These are phyloP conservation scores for Thalassarche chlororhynchos DNA, from an alignment of 2,113 vertebrate genomes.

Conservation along the genomic window DNA sequence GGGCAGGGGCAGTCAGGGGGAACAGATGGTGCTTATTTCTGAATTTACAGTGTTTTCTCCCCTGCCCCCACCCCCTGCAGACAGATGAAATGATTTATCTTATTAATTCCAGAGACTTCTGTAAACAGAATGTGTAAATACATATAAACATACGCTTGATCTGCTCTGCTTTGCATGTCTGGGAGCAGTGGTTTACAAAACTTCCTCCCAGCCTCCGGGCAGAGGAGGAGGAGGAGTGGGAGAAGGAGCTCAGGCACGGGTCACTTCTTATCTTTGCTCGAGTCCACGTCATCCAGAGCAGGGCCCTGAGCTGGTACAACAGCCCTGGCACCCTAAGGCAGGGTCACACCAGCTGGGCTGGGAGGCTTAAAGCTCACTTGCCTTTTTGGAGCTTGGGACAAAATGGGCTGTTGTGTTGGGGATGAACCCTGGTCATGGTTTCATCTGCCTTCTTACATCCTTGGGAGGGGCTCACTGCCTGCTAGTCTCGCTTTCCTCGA, in stretches of 20 bases:
- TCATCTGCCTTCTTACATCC: neutral
- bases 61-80: neutral
- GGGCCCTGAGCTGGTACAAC: neutral
- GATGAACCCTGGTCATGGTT: neutral
- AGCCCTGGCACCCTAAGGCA: neutral
- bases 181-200: neutral
- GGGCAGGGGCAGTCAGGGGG: neutral
- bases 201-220: neutral
- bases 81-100: neutral
- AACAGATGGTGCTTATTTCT: neutral
- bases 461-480: fast-evolving
- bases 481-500: neutral
- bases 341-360: neutral
- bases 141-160: neutral
- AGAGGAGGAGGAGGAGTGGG: neutral
- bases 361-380: neutral
- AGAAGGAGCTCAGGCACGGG: neutral
- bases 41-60: neutral
- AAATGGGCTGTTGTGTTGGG: neutral
- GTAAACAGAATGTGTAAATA: constrained; percentile 18
- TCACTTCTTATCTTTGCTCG: neutral
- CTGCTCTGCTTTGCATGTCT: neutral
- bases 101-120: neutral
- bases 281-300: neutral
- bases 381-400: neutral